Conservation (phyloP, 2,113 vertebrate species). For the Plectropomus leopardus region DNA sequence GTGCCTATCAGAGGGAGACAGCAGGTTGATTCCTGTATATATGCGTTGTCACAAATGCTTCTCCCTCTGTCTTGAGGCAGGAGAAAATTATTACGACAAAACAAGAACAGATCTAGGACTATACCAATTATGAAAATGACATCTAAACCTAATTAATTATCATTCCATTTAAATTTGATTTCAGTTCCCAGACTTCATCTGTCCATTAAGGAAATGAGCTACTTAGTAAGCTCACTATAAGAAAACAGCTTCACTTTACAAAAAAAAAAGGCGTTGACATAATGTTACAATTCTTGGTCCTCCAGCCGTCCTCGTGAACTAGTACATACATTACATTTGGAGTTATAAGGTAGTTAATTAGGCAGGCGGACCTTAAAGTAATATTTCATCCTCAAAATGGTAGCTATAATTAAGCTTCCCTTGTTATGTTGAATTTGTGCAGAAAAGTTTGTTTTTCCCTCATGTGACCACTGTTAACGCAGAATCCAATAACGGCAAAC, state of each 20-base stretch:
- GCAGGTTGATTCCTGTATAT: not conserved
- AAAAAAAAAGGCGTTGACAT: not conserved
- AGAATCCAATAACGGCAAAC: no score
- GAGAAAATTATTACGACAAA: not conserved
- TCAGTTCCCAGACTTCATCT: slow-evolving; percentile 12
- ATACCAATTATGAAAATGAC: slow-evolving; percentile 40
- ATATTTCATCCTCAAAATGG: no score
- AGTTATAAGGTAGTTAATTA: slow-evolving; percentile 11
- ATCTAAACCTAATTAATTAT: slow-evolving; percentile 49
- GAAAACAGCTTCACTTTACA: slow-evolving; percentile 1
- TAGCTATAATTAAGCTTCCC: no score
- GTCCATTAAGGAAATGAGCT: slow-evolving; percentile 35
- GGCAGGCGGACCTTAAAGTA: not conserved
- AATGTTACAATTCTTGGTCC: not conserved
- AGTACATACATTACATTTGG: not conserved
- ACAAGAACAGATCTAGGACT: slow-evolving; percentile 14
- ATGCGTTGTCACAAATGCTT: not conserved
- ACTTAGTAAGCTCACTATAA: not conserved
- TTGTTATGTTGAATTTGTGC: no score
- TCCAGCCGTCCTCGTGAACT: not conserved
- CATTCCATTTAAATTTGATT: slow-evolving; percentile 27
- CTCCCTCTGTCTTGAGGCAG: not conserved
- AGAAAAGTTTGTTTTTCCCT: no score
- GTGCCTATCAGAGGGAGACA: not conserved
- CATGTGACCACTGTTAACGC: no score